Conservation (phyloP, 2,113 vertebrate species). For the Turnix velox region DNA sequence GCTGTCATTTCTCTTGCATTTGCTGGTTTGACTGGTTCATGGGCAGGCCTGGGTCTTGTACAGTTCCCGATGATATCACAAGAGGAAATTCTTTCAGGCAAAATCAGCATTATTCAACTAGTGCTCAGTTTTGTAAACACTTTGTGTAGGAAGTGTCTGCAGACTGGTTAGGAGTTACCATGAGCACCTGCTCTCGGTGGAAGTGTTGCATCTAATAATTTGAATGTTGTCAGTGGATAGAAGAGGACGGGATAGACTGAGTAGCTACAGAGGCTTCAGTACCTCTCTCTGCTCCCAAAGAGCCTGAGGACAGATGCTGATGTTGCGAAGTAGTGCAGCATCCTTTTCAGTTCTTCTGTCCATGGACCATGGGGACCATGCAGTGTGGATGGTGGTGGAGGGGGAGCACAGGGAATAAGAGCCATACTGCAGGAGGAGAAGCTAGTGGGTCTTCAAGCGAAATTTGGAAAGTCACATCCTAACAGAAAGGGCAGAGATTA, state of each 20-base stretch:
- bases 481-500: neutral
- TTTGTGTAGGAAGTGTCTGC: neutral
- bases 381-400: neutral
- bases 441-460: neutral
- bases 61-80: neutral
- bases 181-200: neutral
- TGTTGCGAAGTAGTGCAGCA: neutral
- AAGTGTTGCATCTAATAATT: neutral
- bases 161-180: neutral
- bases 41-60: neutral
- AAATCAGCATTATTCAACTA: neutral
- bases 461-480: neutral
- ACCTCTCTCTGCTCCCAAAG: neutral
- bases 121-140: neutral
- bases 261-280: neutral
- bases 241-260: neutral
- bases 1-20: neutral
- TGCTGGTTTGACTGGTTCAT: neutral
- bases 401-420: neutral
- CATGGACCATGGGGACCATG: accelerated
- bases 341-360: neutral
- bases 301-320: neutral
- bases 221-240: neutral
- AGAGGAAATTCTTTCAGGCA: neutral
- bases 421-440: neutral